These are phyloP conservation scores for Holacanthus passer DNA, from an alignment of 2,113 vertebrate genomes.

Conservation along the genomic window DNA sequence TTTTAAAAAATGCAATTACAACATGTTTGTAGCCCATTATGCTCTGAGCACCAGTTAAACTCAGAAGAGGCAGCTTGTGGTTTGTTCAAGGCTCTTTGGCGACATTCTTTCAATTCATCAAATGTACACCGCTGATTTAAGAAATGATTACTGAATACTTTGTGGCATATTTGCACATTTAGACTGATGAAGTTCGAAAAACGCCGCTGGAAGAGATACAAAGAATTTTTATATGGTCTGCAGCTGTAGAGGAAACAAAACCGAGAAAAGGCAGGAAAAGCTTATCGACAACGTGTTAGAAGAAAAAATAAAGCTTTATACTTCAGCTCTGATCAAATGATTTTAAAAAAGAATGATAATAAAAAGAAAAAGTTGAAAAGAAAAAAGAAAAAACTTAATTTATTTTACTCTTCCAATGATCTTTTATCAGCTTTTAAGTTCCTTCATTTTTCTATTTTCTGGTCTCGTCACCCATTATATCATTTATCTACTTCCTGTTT, in stretches of 20 bases:
- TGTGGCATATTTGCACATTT: conserved; percentile 24
- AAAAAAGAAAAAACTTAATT: too few relatives aligned
- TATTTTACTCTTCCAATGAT: background rate
- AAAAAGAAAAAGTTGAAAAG: too few relatives aligned
- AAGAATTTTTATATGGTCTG: background rate
- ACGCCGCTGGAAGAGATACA: background rate
- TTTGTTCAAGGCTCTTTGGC: conserved; percentile 60
- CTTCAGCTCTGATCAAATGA: too few relatives aligned
- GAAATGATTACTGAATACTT: conserved; percentile 16
- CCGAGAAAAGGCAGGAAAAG: background rate
- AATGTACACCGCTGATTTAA: conserved; percentile 23
- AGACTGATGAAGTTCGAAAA: background rate
- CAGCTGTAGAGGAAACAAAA: background rate
- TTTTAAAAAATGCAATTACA: conserved; percentile 51
- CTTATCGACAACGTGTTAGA: background rate
- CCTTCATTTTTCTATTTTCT: background rate
- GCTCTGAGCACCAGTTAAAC: conserved; percentile 27
- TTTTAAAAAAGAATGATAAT: too few relatives aligned
- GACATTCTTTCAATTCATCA: conserved; percentile 48
- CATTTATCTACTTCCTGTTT: background rate
- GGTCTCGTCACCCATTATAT: background rate
- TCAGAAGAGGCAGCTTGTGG: conserved; percentile 11
- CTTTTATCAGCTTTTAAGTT: background rate
- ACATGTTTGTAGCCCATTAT: conserved; percentile 53
- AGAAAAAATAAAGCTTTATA: background rate